Evolutionary conservation across 2,888 invertebrate genomes (phyloP), one percentile per base, ranked within the genome.

Genomic region (Cryptocheilus praepositus): DNA sequence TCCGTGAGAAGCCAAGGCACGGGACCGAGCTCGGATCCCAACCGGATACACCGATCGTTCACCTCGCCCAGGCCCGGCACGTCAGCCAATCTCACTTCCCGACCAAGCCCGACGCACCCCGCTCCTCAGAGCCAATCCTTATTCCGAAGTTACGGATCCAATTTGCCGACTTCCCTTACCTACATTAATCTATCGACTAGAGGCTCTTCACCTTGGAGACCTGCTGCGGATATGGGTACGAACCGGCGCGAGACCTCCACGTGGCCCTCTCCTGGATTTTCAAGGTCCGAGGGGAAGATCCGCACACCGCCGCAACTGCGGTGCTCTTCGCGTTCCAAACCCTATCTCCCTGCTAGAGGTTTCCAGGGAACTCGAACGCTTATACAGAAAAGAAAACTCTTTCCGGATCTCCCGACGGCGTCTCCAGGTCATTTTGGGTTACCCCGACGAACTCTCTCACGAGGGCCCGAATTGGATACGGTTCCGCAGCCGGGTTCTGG

Each of bases 121-220:
- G 90, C 91, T 90, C 92, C 92, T 92, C 92, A 92, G 92, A 93
- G 92, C 92, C 92, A 93, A 93, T 93, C 92, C 92, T 92, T 93
- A 89, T 92, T 90, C 92, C 92, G 91, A 92, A 90, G 91, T 91
- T 90, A 90, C 90, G 90, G 90, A 91, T 92, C 92, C 89, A 91
- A 90, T 91, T 93, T 93, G 92, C 91, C 92, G 91, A 92, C n/a
- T 91, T 92, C 25, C 25, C 25, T 25, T 25, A 25, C 25, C 3
- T 25, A 25, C 25, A 90, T 93, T 92, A 90, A 90, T 92, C 91
- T 90, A 91, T 91, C 90, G 91, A 92, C 92, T 91, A 92, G 91
- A 92, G 92, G 91, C 91, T 92, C 90, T 89, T 83, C 90, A 92
- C 92, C 92, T 93, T 92, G 92, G 92, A 93, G 92, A 93, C 93